Base-by-base conservation (phyloP, 2,797 vertebrate species). In the Lacerta agilis region DNA sequence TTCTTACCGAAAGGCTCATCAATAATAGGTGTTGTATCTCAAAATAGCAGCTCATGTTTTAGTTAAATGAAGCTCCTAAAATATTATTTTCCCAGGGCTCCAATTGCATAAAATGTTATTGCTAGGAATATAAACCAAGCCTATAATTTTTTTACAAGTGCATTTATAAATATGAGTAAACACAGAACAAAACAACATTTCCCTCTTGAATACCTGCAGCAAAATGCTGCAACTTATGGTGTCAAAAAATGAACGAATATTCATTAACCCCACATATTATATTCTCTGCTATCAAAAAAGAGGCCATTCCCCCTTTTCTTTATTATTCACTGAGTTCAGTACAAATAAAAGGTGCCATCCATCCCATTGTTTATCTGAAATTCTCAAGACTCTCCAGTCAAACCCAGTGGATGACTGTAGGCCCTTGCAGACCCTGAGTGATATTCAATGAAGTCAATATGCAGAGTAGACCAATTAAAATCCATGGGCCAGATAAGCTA, bases 31-130 rank as follows among this genome's bases (percentile, higher is more conserved):
- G n/a, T 78, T 78, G n/a, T 78, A 45, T 86, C 41, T 49, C 41
- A 78, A 78, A 67, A 67, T 78, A 86, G 55, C 29, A 49, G 20
- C 38, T 67, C 61, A 67, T 66, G 33, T 86, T 76, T 67, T 33
- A 49, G 77, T 33, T 66, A 66, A 77, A 33, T 45, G 41, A 82
- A 17, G 36, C 36, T 81, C 38, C 41, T 67, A 77, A 45, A n/a
- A 85, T 85, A 78, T 78, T 67, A 66, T 85, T 85, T 49, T 67
- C 10, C 38, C 76, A 13, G 13, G 20, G 64, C 6, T 78, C 20
- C 73, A 78, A 67, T 64, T 85, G 27, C 79, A 82, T 82, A 82
- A 66, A 82, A 82, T 82, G 29, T 43, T 43, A 67, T 82, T 66
- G 36, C 72, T 45, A 66, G 23, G 64, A 64, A 25, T 78, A 85